phyloP scores from a whole-genome alignment of 2,888 invertebrate species.

The Apodemia duryi region DNA sequence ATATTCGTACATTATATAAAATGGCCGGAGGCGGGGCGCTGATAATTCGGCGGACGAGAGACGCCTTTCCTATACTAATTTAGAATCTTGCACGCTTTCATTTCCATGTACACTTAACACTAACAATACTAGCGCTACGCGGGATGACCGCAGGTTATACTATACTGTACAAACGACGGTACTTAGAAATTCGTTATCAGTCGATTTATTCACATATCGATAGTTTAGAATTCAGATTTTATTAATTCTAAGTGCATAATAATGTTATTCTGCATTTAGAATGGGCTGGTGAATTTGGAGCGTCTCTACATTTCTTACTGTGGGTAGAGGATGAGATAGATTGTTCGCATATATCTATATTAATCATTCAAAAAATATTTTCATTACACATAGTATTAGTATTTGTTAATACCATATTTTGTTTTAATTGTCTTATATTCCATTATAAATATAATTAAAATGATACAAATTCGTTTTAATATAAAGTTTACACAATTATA shows the following conservation, averaged over 20 bases:
- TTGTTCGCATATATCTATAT: too few relatives aligned
- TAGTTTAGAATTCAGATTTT: not conserved
- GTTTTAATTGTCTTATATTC: too few relatives aligned
- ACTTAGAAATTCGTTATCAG: not conserved
- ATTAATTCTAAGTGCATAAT: not conserved
- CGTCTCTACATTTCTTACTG: not conserved
- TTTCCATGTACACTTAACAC: conserved; percentile 36
- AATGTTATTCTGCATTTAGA: too few relatives aligned
- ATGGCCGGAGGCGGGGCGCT: too few relatives aligned
- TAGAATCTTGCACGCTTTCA: conserved; percentile 69
- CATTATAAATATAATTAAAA: too few relatives aligned
- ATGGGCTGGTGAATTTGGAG: not conserved
- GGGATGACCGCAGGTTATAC: not conserved
- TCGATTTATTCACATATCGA: not conserved
- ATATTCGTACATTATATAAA: conserved; percentile 20
- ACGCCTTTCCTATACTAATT: conserved; percentile 60
- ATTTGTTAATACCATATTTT: too few relatives aligned
- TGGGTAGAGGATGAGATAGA: too few relatives aligned
- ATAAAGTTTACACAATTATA: too few relatives aligned
- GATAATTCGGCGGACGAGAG: conserved; percentile 36
- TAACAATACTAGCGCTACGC: conserved; percentile 2
- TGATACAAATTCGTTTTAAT: too few relatives aligned
- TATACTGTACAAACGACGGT: not conserved
- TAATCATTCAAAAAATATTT: too few relatives aligned
- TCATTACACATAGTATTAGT: too few relatives aligned